Percentiles rank a stretch among this genome's conserved stretches.
Conservation (phyloP, 2,113 vertebrate genomes). For the Stegostoma tigrinum region DNA sequence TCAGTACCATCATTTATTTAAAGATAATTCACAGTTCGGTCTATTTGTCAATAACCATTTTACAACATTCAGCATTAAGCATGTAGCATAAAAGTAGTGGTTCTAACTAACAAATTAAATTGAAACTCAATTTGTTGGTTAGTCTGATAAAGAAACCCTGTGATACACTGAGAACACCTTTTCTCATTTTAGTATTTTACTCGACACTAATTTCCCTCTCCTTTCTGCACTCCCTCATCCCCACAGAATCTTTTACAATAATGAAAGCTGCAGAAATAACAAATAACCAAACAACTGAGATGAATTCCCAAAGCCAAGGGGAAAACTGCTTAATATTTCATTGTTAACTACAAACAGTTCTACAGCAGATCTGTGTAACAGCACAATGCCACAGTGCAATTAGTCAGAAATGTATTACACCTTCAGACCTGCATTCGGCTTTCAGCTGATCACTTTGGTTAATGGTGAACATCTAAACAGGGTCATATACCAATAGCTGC, state of each 20-base stretch:
- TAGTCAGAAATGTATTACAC: neutral
- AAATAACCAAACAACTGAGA: neutral
- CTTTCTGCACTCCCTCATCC: neutral
- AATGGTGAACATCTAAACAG: neutral
- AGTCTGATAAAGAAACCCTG: neutral
- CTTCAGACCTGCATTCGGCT: neutral
- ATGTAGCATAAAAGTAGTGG: neutral
- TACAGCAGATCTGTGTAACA: neutral
- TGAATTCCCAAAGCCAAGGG: neutral
- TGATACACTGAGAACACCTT: neutral
- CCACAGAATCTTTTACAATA: neutral
- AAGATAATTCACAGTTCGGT: neutral
- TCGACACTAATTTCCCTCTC: neutral
- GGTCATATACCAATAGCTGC: neutral
- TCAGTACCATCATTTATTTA: neutral
- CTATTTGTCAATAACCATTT: neutral
- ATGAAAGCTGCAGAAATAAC: neutral
- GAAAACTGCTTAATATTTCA: neutral
- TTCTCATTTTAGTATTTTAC: neutral
- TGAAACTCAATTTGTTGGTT: neutral
- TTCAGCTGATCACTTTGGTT: neutral
- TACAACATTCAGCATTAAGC: neutral
- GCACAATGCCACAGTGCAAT: neutral
- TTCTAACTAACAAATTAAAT: neutral
- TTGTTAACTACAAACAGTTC: neutral